Evolutionary conservation across 1,140 invertebrate genomes (phyloP), one percentile per base, ranked within the genome.

Genomic region (Yoshiicerus persimilis): DNA sequence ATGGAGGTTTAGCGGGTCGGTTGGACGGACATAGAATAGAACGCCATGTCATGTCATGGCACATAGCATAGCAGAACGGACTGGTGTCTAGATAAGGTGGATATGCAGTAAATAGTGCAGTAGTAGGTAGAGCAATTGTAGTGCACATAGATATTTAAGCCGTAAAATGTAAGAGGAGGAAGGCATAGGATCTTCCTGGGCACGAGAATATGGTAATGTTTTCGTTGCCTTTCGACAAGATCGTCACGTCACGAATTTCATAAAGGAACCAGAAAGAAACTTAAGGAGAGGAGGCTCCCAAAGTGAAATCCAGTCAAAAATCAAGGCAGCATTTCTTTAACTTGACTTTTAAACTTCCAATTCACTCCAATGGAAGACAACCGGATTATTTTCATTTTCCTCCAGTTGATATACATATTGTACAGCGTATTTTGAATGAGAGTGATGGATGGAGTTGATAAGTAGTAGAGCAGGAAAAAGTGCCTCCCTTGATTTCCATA

Each of bases 151-250:
- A 41, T 41, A 41, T 41, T 41, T 41, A 41, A 11, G 39, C 39
- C 16, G 39, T 41, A 41, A 41, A 41, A 41, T 64, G 62, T 64
- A 23, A 64, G 62, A 4, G 30, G 25, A 11, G 8, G 23, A 30
- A 66, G 66, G 30, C 9, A 70, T 20, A 11, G 66, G 25, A 32
- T 80, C 75, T 56, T n/a, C 47, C 38, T 34, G 5, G 8, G 75
- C 34, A 80, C 32, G 75, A 70, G 66, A 70, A 32, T 70, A 70
- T 34, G 32, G 34, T 32, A 64, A 75, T 87, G 86, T 87, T 87
- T 87, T 87, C 66, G 64, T 87, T 77, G 64, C 86, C 86, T 87
- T 87, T 87, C 86, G 86, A 75, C 86, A 87, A 87, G 66, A 87
- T 87, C 86, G 47, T 87, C 86, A 66, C 32, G 66, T 77, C 86